phyloP scores from a whole-genome alignment of 2,888 invertebrate genomes.

The Lasioglossum pauxillum region DNA sequence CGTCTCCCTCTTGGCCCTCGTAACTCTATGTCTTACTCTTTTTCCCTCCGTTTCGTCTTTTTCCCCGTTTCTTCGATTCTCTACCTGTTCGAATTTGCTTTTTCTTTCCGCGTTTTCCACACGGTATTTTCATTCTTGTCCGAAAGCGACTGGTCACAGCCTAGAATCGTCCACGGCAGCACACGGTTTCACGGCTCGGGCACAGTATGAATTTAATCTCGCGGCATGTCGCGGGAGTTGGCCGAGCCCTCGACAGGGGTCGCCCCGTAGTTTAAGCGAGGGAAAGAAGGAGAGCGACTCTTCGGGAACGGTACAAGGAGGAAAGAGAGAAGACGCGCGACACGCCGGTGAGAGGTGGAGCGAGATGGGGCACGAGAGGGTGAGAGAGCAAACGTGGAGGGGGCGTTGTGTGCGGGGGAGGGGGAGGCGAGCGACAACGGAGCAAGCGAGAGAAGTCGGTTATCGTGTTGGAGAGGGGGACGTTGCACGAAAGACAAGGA shows the following conservation, averaged over 20 bases:
- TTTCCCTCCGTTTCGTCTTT: slow-evolving; percentile 37
- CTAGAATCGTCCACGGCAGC: neutral
- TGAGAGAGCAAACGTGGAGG: slow-evolving; percentile 82
- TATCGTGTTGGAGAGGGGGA: slow-evolving; percentile 75
- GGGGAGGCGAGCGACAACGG: slow-evolving; percentile 68
- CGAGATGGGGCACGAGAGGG: slow-evolving; percentile 67
- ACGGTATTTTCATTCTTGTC: slow-evolving; percentile 1
- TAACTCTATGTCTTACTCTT: slow-evolving; percentile 59
- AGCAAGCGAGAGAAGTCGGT: slow-evolving; percentile 76
- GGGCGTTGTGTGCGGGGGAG: slow-evolving; percentile 75
- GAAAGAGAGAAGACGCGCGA: slow-evolving; percentile 29
- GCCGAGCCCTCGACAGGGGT: slow-evolving; percentile 81
- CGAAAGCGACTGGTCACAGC: neutral
- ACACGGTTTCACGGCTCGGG: neutral
- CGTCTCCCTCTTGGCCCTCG: slow-evolving; percentile 67
- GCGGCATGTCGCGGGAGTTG: slow-evolving; percentile 82
- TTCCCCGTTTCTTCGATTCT: slow-evolving; percentile 12
- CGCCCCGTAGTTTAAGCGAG: slow-evolving; percentile 70
- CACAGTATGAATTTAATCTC: slow-evolving; percentile 81
- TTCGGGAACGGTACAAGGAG: slow-evolving; percentile 50
- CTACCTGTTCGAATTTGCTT: slow-evolving; percentile 15
- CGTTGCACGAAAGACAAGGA: slow-evolving; percentile 76
- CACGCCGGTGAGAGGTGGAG: slow-evolving; percentile 78
- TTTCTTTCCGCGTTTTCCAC: slow-evolving; percentile 35
- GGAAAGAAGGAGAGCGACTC: slow-evolving; percentile 64